Evolutionary conservation across 2,888 invertebrate genomes (phyloP).

Genomic region (Cephus runcator): DNA sequence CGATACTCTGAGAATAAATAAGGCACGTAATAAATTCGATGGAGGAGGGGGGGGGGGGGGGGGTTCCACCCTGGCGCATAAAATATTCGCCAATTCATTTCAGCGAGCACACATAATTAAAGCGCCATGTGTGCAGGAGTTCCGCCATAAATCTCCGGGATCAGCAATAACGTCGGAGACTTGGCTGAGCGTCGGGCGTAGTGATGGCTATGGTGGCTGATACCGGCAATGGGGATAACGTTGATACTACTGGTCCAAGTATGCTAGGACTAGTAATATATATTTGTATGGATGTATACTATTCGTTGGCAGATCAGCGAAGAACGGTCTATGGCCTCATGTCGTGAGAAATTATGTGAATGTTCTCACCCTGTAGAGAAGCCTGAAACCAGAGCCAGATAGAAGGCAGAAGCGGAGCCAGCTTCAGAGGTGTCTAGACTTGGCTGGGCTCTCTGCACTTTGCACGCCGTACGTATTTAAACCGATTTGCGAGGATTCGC

Average conservation of each 20-base stretch:
- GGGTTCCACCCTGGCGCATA: slow-evolving; percentile 40
- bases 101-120: slow-evolving; percentile 58
- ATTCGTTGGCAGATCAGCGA: slow-evolving; percentile 47
- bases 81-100: slow-evolving; percentile 62
- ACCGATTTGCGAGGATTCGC: slow-evolving; percentile 58
- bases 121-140: slow-evolving; percentile 61
- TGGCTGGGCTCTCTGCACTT: slow-evolving; percentile 38
- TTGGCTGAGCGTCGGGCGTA: slow-evolving; percentile 46
- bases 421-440: slow-evolving; percentile 52
- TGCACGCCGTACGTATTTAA: slow-evolving; percentile 48
- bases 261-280: slow-evolving; percentile 22
- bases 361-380: slow-evolving; percentile 38
- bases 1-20: slow-evolving; percentile 29
- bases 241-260: slow-evolving; percentile 17
- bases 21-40: slow-evolving; percentile 28
- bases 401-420: background rate
- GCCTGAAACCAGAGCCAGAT: background rate
- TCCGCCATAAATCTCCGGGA: slow-evolving; percentile 60
- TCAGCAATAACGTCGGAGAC: slow-evolving; percentile 62
- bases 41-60: slow-evolving; percentile 24
- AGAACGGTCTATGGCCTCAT: slow-evolving; percentile 49
- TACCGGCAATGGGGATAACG: slow-evolving; percentile 28
- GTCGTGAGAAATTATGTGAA: slow-evolving; percentile 58
- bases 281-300: slow-evolving; percentile 36
- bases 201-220: slow-evolving; percentile 28